phyloP scores from a whole-genome alignment of 2,113 vertebrate species.

The Calonectris borealis region DNA sequence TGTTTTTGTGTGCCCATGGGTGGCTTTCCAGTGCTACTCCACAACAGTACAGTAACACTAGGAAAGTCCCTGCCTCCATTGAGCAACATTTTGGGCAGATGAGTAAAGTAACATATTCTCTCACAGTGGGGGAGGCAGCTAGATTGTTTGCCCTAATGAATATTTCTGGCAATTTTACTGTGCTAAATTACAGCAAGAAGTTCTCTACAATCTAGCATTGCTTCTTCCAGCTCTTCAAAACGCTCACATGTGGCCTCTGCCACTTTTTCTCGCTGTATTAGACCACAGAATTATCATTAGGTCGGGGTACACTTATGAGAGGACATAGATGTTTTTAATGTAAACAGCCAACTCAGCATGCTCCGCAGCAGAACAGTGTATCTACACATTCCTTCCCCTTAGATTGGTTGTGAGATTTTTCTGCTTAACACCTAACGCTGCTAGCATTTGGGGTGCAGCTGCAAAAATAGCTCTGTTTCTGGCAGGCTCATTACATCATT shows the following conservation, averaged over 20 bases:
- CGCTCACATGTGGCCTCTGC: accelerated
- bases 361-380: background rate
- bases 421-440: background rate
- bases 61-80: background rate
- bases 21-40: background rate
- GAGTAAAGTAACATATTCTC: background rate
- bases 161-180: background rate
- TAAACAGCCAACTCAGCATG: background rate
- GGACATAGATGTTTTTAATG: background rate
- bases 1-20: background rate
- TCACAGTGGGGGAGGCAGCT: background rate
- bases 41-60: background rate
- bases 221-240: background rate
- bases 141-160: background rate
- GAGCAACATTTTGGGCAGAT: background rate
- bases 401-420: background rate
- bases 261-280: background rate
- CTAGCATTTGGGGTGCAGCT: background rate
- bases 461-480: background rate
- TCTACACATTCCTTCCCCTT: background rate
- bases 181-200: background rate
- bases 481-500: background rate
- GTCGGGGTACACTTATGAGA: accelerated
- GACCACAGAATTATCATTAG: background rate
- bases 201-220: background rate